Evolutionary conservation across 2,888 invertebrate genomes (phyloP).

Genomic region (Protonemura montana): DNA sequence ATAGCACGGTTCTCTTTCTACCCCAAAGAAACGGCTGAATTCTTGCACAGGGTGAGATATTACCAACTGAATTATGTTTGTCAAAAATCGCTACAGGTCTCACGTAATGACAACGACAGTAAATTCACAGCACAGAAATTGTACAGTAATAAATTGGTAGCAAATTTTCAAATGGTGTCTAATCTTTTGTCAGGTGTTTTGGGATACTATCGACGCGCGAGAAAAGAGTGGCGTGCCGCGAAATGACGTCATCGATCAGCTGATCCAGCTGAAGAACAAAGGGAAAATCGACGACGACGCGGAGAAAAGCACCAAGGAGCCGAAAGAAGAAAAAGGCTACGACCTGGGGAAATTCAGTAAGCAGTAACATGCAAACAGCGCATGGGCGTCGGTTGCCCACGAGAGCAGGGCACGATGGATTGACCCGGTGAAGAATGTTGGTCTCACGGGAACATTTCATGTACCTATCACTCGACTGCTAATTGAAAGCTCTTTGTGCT

Average conservation of each 20-base stretch:
- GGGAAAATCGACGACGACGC: slow-evolving; percentile 42
- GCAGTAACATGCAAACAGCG: not conserved
- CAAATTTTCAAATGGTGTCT: no score
- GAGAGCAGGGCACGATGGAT: no score
- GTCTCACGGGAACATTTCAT: no score
- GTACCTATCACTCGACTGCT: no score
- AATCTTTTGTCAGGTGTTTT: slow-evolving; percentile 43
- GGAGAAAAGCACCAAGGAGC: not conserved
- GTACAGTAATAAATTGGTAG: no score
- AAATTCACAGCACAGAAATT: no score
- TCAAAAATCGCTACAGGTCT: no score
- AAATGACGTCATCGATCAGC: slow-evolving; percentile 49
- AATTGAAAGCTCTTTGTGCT: no score
- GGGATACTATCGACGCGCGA: slow-evolving; percentile 47
- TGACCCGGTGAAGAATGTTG: no score
- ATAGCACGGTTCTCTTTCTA: slow-evolving; percentile 40
- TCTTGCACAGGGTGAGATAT: slow-evolving; percentile 43
- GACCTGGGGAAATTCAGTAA: slow-evolving; percentile 34
- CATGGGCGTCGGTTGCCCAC: no score
- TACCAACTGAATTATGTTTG: no score
- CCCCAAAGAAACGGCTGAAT: slow-evolving; percentile 39
- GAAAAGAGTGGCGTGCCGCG: slow-evolving; percentile 44
- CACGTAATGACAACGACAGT: no score
- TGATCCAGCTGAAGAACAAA: slow-evolving; percentile 49
- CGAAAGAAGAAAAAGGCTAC: not conserved